Conservation (phyloP, 2,797 vertebrate species). For the Sebastes jordani region DNA sequence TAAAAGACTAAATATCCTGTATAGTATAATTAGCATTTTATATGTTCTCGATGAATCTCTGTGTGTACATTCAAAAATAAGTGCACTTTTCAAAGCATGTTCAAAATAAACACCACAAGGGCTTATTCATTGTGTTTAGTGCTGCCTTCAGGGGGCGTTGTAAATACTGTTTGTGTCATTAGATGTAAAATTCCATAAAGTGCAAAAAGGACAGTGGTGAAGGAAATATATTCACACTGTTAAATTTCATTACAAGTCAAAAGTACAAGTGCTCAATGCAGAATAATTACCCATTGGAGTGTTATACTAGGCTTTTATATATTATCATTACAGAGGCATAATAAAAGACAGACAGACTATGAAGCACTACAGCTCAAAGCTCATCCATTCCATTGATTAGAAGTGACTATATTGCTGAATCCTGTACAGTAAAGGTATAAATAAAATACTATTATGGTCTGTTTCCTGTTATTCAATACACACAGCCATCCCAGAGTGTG, state of each 20-base stretch:
- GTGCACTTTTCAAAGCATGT: background rate
- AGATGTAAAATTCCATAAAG: background rate
- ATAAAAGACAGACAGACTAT: background rate
- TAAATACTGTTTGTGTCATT: too few species aligned
- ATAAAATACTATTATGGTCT: background rate
- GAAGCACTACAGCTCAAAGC: background rate
- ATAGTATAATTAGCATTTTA: background rate
- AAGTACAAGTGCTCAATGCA: background rate
- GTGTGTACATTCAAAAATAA: background rate
- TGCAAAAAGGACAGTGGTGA: background rate
- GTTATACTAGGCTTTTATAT: background rate
- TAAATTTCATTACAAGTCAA: background rate
- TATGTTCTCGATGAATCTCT: background rate
- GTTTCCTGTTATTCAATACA: constrained; percentile 8
- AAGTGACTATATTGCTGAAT: background rate
- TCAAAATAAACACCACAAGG: background rate
- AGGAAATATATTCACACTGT: background rate
- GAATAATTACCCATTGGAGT: background rate
- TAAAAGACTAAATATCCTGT: background rate
- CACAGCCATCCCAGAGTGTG: constrained; percentile 3
- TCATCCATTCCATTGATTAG: background rate
- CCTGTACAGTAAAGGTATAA: background rate
- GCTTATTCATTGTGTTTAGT: background rate
- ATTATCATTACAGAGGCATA: background rate
- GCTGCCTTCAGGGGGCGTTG: background rate